A percentile compares a stretch with the other conserved stretches of the same genome.
Conservation (phyloP, 2,888 invertebrate genomes). For the Bruchidius siliquastri region DNA sequence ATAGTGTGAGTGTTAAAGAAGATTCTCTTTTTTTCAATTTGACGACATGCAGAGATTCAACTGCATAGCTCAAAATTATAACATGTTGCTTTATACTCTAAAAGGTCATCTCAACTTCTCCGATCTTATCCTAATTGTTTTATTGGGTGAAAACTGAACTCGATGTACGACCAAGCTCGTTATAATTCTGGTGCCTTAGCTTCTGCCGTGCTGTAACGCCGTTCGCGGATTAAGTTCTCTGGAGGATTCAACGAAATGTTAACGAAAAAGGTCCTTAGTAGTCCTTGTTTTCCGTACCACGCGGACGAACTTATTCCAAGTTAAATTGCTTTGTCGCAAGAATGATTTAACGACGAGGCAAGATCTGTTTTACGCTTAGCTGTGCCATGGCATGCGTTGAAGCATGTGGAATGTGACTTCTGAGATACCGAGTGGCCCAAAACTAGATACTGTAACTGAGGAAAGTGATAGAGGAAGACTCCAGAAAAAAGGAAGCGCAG, state of each 20-base stretch:
- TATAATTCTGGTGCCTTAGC: slow-evolving; percentile 11
- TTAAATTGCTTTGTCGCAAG: slow-evolving; percentile 2
- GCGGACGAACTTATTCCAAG: background rate
- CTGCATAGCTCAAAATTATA: too few relatives aligned
- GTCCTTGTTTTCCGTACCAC: background rate
- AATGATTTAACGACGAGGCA: background rate
- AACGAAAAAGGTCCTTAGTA: background rate
- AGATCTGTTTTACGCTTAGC: background rate
- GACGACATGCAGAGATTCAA: too few relatives aligned
- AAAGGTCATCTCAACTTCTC: background rate
- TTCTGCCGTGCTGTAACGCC: slow-evolving; percentile 6
- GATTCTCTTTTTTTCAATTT: too few relatives aligned
- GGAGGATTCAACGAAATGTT: slow-evolving; percentile 2
- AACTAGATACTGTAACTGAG: too few relatives aligned
- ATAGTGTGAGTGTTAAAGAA: too few relatives aligned
- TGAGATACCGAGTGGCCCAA: too few relatives aligned
- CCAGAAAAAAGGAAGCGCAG: too few relatives aligned
- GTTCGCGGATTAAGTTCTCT: slow-evolving; percentile 1
- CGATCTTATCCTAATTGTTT: slow-evolving; percentile 14
- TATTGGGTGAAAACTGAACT: slow-evolving; percentile 17
- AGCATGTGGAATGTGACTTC: background rate
- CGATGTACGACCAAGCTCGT: slow-evolving; percentile 6
- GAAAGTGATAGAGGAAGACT: too few relatives aligned
- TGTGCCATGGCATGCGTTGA: background rate
- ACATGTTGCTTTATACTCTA: too few relatives aligned